Evolutionary conservation across 2,797 vertebrate genomes (phyloP).

Genomic region (Prunella strophiata): DNA sequence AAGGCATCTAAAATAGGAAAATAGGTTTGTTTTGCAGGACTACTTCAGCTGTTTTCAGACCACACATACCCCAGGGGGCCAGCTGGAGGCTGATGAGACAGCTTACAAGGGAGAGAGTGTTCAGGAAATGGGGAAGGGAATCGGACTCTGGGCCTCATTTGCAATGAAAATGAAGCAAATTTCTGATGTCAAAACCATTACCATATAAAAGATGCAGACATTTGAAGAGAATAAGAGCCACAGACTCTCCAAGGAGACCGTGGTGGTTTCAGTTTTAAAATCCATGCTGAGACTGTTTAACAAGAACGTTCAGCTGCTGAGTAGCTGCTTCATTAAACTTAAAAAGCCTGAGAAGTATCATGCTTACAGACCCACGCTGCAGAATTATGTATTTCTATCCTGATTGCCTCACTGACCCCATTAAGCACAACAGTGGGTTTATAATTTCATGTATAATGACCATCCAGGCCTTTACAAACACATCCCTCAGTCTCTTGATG

Average conservation of each 20-base stretch:
- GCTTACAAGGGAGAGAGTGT: not conserved
- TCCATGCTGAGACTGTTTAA: slow-evolving; percentile 68
- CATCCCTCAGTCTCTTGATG: slow-evolving; percentile 47
- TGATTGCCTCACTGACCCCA: slow-evolving; percentile 71
- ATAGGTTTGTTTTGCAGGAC: not conserved
- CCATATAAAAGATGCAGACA: slow-evolving; percentile 59
- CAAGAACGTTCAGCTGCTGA: slow-evolving; percentile 37
- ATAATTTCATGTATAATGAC: slow-evolving; percentile 59
- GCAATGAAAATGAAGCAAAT: slow-evolving; percentile 65
- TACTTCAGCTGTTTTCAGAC: slow-evolving; percentile 39
- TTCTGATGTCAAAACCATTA: slow-evolving; percentile 70
- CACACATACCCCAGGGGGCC: not conserved
- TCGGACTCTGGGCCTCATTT: slow-evolving; percentile 43
- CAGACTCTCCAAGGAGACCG: slow-evolving; percentile 58
- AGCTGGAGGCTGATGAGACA: not conserved
- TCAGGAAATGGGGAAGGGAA: slow-evolving; percentile 22
- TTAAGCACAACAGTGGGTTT: slow-evolving; percentile 60
- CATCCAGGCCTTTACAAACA: slow-evolving; percentile 58
- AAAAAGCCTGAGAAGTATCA: slow-evolving; percentile 59
- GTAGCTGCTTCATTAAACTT: slow-evolving; percentile 74
- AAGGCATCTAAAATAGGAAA: slow-evolving; percentile 13
- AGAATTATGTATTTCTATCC: slow-evolving; percentile 62
- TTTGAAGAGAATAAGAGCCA: slow-evolving; percentile 58
- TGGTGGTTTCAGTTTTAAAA: slow-evolving; percentile 67
- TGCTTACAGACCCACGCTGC: slow-evolving; percentile 53